A percentile compares a stretch with the other conserved stretches of the same genome.
phyloP scores from a whole-genome alignment of 1,140 invertebrate species.

The Halotydeus destructor region DNA sequence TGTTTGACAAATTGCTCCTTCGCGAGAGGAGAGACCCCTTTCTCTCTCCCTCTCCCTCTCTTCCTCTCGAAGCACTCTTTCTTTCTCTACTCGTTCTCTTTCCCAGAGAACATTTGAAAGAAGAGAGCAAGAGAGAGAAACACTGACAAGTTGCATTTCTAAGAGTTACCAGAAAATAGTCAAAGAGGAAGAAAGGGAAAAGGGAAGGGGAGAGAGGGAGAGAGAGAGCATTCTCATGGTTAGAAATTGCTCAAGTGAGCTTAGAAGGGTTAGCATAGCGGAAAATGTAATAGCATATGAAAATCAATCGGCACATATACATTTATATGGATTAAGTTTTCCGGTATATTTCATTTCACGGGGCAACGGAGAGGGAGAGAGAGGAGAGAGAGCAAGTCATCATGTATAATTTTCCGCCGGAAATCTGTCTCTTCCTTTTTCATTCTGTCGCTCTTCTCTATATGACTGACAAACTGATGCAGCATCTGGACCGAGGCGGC shows the following conservation, averaged over 20 bases:
- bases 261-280: background rate
- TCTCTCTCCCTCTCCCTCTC: background rate
- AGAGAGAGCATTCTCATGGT: background rate
- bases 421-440: too few relatives aligned
- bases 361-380: background rate
- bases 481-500: too few relatives aligned
- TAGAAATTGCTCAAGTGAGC: background rate
- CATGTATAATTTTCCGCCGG: background rate
- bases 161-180: too few relatives aligned
- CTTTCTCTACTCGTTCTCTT: background rate
- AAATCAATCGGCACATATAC: background rate
- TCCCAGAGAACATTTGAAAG: background rate
- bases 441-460: too few relatives aligned
- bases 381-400: background rate
- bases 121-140: background rate
- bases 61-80: background rate
- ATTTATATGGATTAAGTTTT: background rate
- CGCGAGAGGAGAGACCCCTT: background rate
- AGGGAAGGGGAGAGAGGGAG: constrained; percentile 1
- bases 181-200: too few relatives aligned
- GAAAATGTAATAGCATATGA: background rate
- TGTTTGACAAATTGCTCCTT: background rate
- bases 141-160: too few relatives aligned
- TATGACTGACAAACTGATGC: too few relatives aligned
- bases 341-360: background rate